Percentiles rank a stretch among this genome's conserved stretches.
Conservation (phyloP, 2,888 invertebrate species). For the Chydorus sphaericus region DNA sequence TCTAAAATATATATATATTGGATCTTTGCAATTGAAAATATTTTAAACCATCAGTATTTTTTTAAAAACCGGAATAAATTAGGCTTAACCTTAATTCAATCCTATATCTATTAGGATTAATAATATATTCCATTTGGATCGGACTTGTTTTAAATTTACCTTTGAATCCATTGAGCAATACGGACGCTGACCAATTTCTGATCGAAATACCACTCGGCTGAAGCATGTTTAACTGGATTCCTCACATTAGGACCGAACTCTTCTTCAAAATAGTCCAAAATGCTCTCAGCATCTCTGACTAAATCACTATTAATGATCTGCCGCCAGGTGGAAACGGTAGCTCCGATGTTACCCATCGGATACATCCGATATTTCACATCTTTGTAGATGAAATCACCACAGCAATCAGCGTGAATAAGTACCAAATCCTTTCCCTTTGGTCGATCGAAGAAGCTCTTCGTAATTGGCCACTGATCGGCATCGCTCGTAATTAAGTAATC, state of each 20-base stretch:
- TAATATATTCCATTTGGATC: too few species aligned
- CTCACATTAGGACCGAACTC: not conserved
- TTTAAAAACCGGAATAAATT: too few species aligned
- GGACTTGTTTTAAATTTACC: not conserved
- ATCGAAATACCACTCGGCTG: not conserved
- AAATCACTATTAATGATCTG: not conserved
- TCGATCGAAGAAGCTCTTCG: not conserved
- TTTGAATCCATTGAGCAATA: not conserved
- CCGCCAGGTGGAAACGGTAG: not conserved
- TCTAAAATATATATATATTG: too few species aligned
- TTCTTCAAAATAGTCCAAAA: not conserved
- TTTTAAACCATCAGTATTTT: too few species aligned
- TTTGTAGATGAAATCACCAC: not conserved
- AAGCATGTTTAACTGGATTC: not conserved
- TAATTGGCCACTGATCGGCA: not conserved
- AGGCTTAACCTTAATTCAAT: too few species aligned
- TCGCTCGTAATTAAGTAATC: not conserved
- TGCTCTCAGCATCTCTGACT: not conserved
- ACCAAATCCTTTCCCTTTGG: not conserved
- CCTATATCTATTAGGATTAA: too few species aligned
- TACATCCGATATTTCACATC: not conserved
- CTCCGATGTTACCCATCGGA: not conserved
- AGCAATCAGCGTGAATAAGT: not conserved
- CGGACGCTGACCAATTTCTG: not conserved
- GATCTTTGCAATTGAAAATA: too few species aligned